Evolutionary conservation across 2,113 vertebrate species (phyloP), one percentile per base, ranked within the genome.

Genomic region (Prionailurus bengalensis): DNA sequence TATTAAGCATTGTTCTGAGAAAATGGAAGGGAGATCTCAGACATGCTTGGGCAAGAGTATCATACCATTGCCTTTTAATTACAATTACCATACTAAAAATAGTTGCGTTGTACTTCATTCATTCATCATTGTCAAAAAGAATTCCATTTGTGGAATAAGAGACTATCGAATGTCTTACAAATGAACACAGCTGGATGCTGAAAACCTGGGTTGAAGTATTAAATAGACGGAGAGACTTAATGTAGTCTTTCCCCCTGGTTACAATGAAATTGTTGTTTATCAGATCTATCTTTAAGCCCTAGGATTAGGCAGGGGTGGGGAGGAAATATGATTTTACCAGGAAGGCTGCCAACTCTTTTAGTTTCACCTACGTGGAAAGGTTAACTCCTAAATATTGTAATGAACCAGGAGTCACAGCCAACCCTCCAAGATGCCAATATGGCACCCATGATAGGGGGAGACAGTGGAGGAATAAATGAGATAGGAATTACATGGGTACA

Each of bases 41-140:
- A 94, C 94, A 53, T 89, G 96, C 97, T 93, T 53, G 73, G 95
- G 93, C 97, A 98, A 74, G 95, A 96, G 92, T 93, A 92, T 92
- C 84, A 96, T 96, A 95, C 94, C 51, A 36, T 42, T 93, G 95
- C n/a, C 68, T 97, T 97, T 97, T 97, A 96, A 96, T 96, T 97
- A 94, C 53, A 96, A 97, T 96, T 96, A 93, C 48, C 63, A 27
- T 81, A 68, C 94, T 98, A 97, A 97, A 98, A 95, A 97, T 98
- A 97, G 94, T 81, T 97, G 74, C 63, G 91, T 94, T 96, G 70
- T 61, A 88, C 70, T 97, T 94, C 88, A 89, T 95, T 97, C 58
- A 84, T 82, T 90, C 86, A 92, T 70, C 39, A 84, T 95, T 96
- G 92, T 92, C 92, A 94, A 97, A 73, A 79, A 78, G 90, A 61